These are phyloP conservation scores for Microctenopoma steveboyesi DNA, from an alignment of 2,797 vertebrate genomes.

Conservation along the genomic window DNA sequence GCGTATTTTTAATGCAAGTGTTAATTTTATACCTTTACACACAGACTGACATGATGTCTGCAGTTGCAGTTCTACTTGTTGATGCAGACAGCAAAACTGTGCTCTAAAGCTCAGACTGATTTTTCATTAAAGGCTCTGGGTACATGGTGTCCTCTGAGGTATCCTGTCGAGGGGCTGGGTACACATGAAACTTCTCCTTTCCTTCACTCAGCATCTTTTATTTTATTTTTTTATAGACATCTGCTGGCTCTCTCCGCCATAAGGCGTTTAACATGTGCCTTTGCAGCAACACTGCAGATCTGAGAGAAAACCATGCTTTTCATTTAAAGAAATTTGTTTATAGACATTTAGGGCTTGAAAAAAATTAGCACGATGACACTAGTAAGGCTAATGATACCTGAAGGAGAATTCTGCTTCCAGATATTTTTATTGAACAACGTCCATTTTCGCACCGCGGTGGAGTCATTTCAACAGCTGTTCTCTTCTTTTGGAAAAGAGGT, in stretches of 20 bases:
- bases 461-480: conserved; percentile 41
- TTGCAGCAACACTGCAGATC: conserved; percentile 37
- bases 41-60: conserved; percentile 5
- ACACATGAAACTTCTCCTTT: conserved; percentile 51
- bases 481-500: conserved; percentile 40
- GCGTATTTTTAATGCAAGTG: neutral
- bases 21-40: neutral
- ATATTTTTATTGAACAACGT: conserved; percentile 13
- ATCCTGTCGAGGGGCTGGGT: conserved; percentile 38
- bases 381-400: conserved; percentile 12
- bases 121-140: conserved; percentile 55
- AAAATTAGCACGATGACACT: conserved; percentile 22
- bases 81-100: conserved; percentile 2
- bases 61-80: conserved; percentile 11
- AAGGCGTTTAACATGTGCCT: conserved; percentile 74
- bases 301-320: conserved; percentile 36
- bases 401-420: conserved; percentile 16
- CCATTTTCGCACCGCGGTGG: conserved; percentile 32
- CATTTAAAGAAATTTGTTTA: neutral
- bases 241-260: conserved; percentile 69
- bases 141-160: conserved; percentile 56
- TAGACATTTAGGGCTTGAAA: conserved; percentile 3
- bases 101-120: conserved; percentile 40
- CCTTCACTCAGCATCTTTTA: conserved; percentile 43
- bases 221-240: conserved; percentile 68